Conservation (phyloP, 2,888 invertebrate species). For the Torymus tubicola region DNA sequence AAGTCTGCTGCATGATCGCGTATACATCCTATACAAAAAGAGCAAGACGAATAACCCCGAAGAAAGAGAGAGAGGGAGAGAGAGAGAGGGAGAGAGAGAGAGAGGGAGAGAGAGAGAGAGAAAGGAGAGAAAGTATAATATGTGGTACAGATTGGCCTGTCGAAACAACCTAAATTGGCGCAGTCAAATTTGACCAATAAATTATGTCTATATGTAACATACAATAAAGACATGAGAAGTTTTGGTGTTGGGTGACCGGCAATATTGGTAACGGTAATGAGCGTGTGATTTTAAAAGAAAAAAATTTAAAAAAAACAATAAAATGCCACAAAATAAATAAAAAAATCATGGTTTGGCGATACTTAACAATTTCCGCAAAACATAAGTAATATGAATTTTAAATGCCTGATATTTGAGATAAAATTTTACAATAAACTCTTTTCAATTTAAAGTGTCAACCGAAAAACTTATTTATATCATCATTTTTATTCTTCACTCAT, state of each 20-base stretch:
- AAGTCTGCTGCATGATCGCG: constrained; percentile 59
- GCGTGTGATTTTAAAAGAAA: too few relatives aligned
- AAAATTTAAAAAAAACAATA: too few relatives aligned
- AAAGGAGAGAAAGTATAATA: not conserved
- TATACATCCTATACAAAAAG: constrained; percentile 16
- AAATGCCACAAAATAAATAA: too few relatives aligned
- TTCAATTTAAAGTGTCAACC: too few relatives aligned
- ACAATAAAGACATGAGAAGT: not conserved
- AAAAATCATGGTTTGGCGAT: too few relatives aligned
- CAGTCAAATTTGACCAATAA: too few relatives aligned
- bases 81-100: constrained; percentile 17
- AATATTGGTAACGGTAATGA: too few relatives aligned
- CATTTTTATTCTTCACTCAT: not conserved
- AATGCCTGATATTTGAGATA: too few relatives aligned
- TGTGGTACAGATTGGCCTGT: not conserved
- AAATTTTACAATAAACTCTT: too few relatives aligned
- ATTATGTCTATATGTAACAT: too few relatives aligned
- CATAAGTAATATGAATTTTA: too few relatives aligned
- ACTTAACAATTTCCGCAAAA: too few relatives aligned
- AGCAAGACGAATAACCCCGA: constrained; percentile 31
- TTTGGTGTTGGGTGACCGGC: not conserved
- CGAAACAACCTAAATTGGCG: not conserved
- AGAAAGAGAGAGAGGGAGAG: constrained; percentile 21
- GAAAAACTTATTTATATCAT: not conserved
- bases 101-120: not conserved